Evolutionary conservation across 2,888 invertebrate species (phyloP), one percentile per base, ranked within the genome.

Genomic region (Microplitis manilae): DNA sequence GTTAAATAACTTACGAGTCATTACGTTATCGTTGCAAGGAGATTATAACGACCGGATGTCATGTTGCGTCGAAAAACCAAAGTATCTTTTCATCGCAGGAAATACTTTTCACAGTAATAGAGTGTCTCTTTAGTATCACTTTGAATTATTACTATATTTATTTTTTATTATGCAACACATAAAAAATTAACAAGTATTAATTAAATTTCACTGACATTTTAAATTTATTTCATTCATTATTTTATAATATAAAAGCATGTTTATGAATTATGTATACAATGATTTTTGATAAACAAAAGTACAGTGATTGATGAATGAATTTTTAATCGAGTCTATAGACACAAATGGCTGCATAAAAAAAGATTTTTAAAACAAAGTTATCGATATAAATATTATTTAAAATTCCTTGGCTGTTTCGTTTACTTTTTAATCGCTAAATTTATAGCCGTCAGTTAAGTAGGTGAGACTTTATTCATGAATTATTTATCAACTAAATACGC

Each of bases 41-140:
- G 64, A 73, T 73, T 68, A 17, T 73, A 77, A 73, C 73, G 17
- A 73, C 73, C 77, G 77, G 77, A 77, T 62, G 73, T 73, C n/a
- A 67, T 61, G 62, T 73, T 73, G 50, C 69, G 64, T 40, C 73
- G 68, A 38, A 40, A 15, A 17, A 65, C n/a, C 67, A 15, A 65
- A 65, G 9, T 40, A 60, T 62, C 67, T 60, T 59, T 73, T 73
- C 65, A 73, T 65, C 65, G 38, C 73, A 50, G 73, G 73, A 73
- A 73, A 39, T 73, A 67, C 40, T 73, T 73, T 73, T 73, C 71
- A 62, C 62, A 40, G 71, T 61, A 61, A 39, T n/a, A 70, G 30
- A 30, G 38, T 59, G 50, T 50, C 50, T 50, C 13, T 50, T 50
- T 13, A 50, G 2, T 50, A 50, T 50, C 50, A 13, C 50, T 50